Evolutionary conservation across 2,113 vertebrate genomes (phyloP), one percentile per base, ranked within the genome.

Genomic region (Neotragus pygmaeus): DNA sequence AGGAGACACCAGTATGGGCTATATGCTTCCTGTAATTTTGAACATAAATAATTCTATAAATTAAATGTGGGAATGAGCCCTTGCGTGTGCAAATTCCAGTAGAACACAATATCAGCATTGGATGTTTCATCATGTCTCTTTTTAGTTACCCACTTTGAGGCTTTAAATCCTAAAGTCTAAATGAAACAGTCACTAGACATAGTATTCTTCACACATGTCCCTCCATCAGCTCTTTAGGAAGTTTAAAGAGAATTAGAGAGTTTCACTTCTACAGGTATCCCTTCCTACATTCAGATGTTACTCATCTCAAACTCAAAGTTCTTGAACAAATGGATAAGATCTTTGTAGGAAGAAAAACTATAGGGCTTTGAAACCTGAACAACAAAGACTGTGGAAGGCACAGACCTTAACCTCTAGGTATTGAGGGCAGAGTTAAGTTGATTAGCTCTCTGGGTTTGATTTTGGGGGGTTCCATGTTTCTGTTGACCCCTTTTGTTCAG

Each of bases 391-490:
- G 19, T 43, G 23, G 28, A 62, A 92, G 81, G 55, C 9, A 14
- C 23, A 19, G 30, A 60, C n/a, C 75, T 78, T 83, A 85, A 94
- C 91, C 78, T 89, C 27, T 33, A 0, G 12, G n/a, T 57, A 85
- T 81, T 94, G 92, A 85, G 94, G 90, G 85, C 70, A 97, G 60
- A 83, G 45, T 94, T 91, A 84, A 95, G 82, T 93, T 98, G 95
- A 95, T 96, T 95, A 91, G 73, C 47, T 92, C 77, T 58, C 93
- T 94, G n/a, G 13, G 21, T 95, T 94, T 90, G 83, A 73, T 58
- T 60, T 60, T 81, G 8, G n/a, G 70, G 60, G 13, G 14, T 6
- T 87, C 36, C 0, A 0, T 92, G 36, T 97, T 92, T 53, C 30
- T 57, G 43, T 90, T 96, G 93, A 94, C 91, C 91, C 14, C 30